Conservation (phyloP, 2,113 vertebrate genomes). For the Bostrychus sinensis region DNA sequence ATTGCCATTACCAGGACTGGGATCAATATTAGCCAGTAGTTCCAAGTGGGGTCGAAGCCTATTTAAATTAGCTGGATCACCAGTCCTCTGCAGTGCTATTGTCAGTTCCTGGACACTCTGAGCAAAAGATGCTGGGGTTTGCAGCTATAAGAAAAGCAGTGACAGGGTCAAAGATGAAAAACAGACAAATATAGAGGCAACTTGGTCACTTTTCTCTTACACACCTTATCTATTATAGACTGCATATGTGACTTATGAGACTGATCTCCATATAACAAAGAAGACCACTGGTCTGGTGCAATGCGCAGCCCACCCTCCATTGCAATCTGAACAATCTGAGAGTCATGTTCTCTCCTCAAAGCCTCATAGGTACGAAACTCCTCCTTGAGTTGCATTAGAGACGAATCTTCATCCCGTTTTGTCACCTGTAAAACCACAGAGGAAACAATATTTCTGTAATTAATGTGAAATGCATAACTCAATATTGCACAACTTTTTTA, state of each 20-base stretch:
- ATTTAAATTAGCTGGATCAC: conserved; percentile 97
- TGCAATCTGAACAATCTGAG: conserved; percentile 98
- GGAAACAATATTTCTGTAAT: conserved; percentile 6
- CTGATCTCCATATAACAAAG: conserved; percentile 94
- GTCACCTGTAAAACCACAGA: conserved; percentile 83
- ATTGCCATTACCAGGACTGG: conserved; percentile 90
- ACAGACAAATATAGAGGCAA: neutral
- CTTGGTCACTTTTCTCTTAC: neutral
- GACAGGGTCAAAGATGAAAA: neutral
- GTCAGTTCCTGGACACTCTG: conserved; percentile 99
- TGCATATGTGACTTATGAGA: conserved; percentile 99
- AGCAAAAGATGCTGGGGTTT: conserved; percentile 98
- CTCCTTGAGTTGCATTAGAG: conserved; percentile 97
- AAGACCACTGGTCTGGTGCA: conserved; percentile 99
- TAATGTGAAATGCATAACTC: neutral
- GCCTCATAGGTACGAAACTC: conserved; percentile 97
- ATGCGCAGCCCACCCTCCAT: conserved; percentile 98
- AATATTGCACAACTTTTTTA: neutral
- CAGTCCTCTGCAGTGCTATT: conserved; percentile 96
- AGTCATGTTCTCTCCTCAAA: conserved; percentile 94
- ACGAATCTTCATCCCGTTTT: conserved; percentile 97
- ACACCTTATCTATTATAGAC: conserved; percentile 98
- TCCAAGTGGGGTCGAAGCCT: conserved; percentile 94
- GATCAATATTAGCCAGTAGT: conserved; percentile 95
- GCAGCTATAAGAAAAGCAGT: conserved; percentile 83